Evolutionary conservation across 1,140 invertebrate species (phyloP).

Genomic region (Caenorhabditis briggsae): DNA sequence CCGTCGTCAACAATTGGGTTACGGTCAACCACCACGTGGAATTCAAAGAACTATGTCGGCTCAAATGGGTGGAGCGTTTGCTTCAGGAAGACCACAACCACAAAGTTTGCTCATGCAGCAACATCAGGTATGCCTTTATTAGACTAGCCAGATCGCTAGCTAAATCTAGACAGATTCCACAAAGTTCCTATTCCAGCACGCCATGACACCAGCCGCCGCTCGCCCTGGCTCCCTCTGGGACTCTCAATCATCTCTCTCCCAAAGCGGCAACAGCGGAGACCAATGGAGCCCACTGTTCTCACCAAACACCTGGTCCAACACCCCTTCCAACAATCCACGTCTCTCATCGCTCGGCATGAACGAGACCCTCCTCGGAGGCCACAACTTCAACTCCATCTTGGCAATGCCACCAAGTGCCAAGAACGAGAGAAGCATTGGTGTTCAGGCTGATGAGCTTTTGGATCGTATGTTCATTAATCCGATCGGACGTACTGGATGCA

Average conservation of each 20-base stretch:
- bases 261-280: constrained; percentile 39
- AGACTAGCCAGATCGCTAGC: too few species aligned
- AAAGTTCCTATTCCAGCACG: not conserved
- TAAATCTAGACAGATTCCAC: not conserved
- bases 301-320: constrained; percentile 43
- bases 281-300: constrained; percentile 60
- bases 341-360: constrained; percentile 6
- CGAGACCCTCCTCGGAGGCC: not conserved
- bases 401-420: constrained; percentile 37
- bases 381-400: constrained; percentile 20
- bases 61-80: constrained; percentile 29
- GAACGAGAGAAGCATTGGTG: constrained; percentile 43
- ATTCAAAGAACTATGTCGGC: constrained; percentile 46
- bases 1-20: not conserved
- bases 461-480: constrained; percentile 22
- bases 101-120: constrained; percentile 43
- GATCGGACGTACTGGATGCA: constrained; percentile 46
- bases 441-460: constrained; percentile 32
- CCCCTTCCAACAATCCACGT: not conserved
- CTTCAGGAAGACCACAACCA: not conserved
- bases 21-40: constrained; percentile 38
- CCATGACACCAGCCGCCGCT: constrained; percentile 10
- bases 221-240: constrained; percentile 51
- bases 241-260: constrained; percentile 19
- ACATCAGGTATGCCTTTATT: not conserved